phyloP scores from a whole-genome alignment of 2,888 invertebrate genomes.

The Tipula lateralis region DNA sequence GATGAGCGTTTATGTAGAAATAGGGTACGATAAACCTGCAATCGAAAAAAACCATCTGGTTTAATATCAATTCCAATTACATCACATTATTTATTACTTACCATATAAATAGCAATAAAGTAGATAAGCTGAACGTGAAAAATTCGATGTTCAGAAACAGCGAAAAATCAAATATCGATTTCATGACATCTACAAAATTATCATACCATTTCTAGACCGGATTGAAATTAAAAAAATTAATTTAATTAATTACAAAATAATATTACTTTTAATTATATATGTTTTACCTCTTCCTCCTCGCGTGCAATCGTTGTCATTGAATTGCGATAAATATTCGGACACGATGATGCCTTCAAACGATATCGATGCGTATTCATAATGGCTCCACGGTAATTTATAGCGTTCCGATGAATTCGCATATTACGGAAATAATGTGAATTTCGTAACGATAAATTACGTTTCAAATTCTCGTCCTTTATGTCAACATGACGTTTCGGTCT shows the following conservation, averaged over 20 bases:
- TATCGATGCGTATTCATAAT: conserved; percentile 79
- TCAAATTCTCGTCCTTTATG: conserved; percentile 38
- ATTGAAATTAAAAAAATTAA: conserved; percentile 30
- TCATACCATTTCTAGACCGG: conserved; percentile 63
- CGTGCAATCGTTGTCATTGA: conserved; percentile 81
- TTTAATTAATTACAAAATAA: conserved; percentile 38
- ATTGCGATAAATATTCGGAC: conserved; percentile 84
- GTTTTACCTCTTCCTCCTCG: conserved; percentile 64
- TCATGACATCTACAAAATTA: conserved; percentile 60
- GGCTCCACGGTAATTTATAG: conserved; percentile 80
- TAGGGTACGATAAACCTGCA: conserved; percentile 94
- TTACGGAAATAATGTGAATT: conserved; percentile 66
- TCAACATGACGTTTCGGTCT: conserved; percentile 31
- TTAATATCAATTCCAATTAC: no score
- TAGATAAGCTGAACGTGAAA: conserved; percentile 75
- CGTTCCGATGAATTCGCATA: conserved; percentile 67
- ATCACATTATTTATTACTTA: conserved; percentile 61
- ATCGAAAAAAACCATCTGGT: conserved; percentile 40
- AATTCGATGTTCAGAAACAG: conserved; percentile 74
- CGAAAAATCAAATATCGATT: conserved; percentile 73
- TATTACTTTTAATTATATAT: background rate
- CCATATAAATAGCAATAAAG: conserved; percentile 85
- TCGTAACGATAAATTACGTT: conserved; percentile 44
- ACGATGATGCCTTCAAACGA: conserved; percentile 77
- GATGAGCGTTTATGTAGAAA: conserved; percentile 84